phyloP scores from a whole-genome alignment of 1,140 invertebrate species.

The Spodoptera litura region DNA sequence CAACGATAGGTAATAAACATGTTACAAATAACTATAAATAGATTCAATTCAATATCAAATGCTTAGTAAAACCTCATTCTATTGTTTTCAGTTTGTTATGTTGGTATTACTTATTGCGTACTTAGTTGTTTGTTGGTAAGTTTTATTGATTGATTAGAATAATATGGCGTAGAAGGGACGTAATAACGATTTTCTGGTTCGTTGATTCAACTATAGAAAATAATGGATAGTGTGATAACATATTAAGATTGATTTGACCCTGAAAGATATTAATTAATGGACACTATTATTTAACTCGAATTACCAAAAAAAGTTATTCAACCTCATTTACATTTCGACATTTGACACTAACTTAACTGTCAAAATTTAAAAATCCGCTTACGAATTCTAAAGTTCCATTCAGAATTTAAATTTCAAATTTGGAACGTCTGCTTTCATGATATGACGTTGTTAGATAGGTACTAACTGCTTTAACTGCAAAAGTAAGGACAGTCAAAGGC shows the following conservation, averaged over 20 bases:
- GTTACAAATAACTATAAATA: not conserved
- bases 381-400: not conserved
- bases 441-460: not conserved
- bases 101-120: conserved; percentile 6
- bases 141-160: no score
- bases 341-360: conserved; percentile 26
- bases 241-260: no score
- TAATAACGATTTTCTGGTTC: not conserved
- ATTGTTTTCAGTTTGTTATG: not conserved
- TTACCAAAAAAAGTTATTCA: not conserved
- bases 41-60: no score
- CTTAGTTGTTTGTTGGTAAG: no score
- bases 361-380: conserved; percentile 5
- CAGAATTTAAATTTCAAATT: conserved; percentile 9
- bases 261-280: no score
- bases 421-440: conserved; percentile 9
- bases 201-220: not conserved
- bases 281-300: not conserved
- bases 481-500: no score
- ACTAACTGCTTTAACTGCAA: not conserved
- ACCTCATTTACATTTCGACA: conserved; percentile 21
- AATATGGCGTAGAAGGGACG: no score
- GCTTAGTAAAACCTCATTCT: no score
- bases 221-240: no score
- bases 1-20: no score